Percentiles rank a stretch among this genome's conserved stretches.
phyloP scores from a whole-genome alignment of 2,113 vertebrate genomes.

The Dasyurus viverrinus region DNA sequence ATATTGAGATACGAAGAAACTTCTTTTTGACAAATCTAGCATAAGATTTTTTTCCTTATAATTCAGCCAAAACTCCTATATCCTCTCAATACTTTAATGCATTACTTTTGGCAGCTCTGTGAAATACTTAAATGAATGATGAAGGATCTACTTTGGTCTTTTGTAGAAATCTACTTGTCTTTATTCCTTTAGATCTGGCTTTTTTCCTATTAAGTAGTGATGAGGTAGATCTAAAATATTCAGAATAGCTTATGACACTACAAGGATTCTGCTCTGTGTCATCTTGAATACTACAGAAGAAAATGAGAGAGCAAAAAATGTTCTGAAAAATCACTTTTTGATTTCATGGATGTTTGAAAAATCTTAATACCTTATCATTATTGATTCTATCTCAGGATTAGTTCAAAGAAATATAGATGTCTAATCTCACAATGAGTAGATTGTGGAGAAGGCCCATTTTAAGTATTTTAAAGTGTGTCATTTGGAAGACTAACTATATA shows the following conservation, averaged over 20 bases:
- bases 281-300: neutral
- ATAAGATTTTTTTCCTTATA: conserved; percentile 2
- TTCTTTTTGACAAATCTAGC: neutral
- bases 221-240: neutral
- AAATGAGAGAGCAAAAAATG: neutral
- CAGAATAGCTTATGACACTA: neutral
- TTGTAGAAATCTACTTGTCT: neutral
- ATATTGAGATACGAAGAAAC: neutral
- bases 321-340: neutral
- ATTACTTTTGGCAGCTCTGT: neutral
- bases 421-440: neutral
- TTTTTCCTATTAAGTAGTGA: neutral
- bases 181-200: neutral
- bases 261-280: neutral
- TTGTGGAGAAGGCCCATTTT: neutral
- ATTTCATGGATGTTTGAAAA: neutral
- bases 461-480: neutral
- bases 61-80: conserved; percentile 16
- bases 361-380: neutral
- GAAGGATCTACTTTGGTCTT: neutral
- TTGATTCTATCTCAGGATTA: neutral
- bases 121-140: neutral
- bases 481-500: neutral
- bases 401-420: neutral
- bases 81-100: neutral